phyloP scores from a whole-genome alignment of 2,113 vertebrate species.

The Natator depressus region DNA sequence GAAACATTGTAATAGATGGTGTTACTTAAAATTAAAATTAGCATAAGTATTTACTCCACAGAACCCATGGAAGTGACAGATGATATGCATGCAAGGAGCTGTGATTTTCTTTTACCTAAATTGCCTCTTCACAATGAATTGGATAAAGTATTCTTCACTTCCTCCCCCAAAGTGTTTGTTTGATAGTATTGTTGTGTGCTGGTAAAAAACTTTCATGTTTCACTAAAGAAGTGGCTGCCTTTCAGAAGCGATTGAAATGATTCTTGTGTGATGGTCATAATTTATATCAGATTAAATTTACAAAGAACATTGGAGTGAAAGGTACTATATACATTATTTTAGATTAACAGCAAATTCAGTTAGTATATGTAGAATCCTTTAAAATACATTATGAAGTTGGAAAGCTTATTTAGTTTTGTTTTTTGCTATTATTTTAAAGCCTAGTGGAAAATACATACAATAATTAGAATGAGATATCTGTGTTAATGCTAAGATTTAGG shows the following conservation, averaged over 20 bases:
- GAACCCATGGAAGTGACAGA: background rate
- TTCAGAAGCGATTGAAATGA: background rate
- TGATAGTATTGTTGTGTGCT: background rate
- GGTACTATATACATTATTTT: background rate
- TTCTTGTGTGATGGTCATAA: background rate
- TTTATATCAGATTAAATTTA: background rate
- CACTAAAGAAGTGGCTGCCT: background rate
- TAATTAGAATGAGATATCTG: too few relatives aligned
- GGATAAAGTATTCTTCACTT: background rate
- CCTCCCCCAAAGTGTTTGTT: background rate
- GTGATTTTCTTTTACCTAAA: background rate
- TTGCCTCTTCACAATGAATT: background rate
- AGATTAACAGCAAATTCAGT: background rate
- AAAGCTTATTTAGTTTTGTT: too few relatives aligned
- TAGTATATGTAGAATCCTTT: background rate
- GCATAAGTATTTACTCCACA: conserved; percentile 9
- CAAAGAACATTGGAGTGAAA: background rate
- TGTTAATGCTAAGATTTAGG: background rate
- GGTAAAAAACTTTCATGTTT: background rate
- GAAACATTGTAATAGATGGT: background rate
- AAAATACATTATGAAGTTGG: too few relatives aligned
- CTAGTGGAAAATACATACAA: too few relatives aligned
- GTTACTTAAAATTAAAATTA: conserved; percentile 36
- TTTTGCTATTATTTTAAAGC: too few relatives aligned
- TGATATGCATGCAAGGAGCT: background rate